Conservation (phyloP, 1,140 invertebrate genomes). For the Temnothorax nylanderi region DNA sequence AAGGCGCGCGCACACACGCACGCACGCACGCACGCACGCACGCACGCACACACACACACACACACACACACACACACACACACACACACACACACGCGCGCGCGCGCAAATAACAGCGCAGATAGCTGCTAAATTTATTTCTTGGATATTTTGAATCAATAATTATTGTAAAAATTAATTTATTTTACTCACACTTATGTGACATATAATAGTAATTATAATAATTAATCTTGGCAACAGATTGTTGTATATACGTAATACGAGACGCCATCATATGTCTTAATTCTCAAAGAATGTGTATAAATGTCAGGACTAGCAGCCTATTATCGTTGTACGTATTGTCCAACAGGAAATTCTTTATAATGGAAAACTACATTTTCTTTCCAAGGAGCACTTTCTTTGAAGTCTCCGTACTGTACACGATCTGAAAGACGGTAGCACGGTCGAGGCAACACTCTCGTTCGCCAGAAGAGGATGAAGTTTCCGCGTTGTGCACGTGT, state of each 20-base stretch:
- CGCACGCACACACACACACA: too few species aligned
- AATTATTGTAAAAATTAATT: neutral
- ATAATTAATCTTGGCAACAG: too few species aligned
- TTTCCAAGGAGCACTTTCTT: slow-evolving; percentile 17
- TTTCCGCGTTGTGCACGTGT: slow-evolving; percentile 41
- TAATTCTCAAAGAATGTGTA: neutral
- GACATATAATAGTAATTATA: neutral
- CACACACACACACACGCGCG: too few species aligned
- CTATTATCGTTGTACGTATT: slow-evolving; percentile 50
- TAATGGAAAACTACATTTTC: slow-evolving; percentile 47
- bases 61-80: too few species aligned
- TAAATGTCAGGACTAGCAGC: slow-evolving; percentile 40
- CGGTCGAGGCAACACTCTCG: slow-evolving; percentile 44
- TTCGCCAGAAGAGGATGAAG: slow-evolving; percentile 23
- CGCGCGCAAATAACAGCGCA: neutral
- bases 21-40: too few species aligned
- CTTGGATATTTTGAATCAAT: neutral
- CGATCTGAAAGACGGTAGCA: slow-evolving; percentile 34
- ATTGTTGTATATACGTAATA: neutral
- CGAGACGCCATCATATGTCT: neutral
- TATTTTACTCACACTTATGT: neutral
- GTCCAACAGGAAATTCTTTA: slow-evolving; percentile 60
- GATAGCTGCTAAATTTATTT: neutral
- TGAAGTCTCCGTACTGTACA: neutral
- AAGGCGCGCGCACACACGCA: too few species aligned